Percentiles rank a stretch among this genome's conserved stretches.
phyloP scores from a whole-genome alignment of 1,140 invertebrate genomes.

The Bombus superbus region DNA sequence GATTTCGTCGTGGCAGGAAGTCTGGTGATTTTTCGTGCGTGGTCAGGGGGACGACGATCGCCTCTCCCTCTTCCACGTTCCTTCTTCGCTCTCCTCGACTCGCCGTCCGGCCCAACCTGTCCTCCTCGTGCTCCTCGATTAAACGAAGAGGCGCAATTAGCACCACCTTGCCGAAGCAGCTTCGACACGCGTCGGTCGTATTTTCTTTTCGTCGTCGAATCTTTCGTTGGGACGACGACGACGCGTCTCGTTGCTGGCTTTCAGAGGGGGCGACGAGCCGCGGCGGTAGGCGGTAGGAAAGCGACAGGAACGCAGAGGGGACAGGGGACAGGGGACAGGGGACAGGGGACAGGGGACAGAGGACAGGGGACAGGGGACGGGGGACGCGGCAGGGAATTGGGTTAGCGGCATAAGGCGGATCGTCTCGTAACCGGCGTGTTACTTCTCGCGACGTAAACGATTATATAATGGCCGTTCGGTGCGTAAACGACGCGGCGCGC shows the following conservation, averaged over 20 bases:
- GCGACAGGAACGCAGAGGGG: background rate
- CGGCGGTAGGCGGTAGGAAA: background rate
- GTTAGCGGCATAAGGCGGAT: slow-evolving; percentile 38
- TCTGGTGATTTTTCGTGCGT: slow-evolving; percentile 27
- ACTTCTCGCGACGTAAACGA: slow-evolving; percentile 27
- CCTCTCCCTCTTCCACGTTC: background rate
- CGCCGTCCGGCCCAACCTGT: background rate
- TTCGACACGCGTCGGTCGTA: too few relatives aligned
- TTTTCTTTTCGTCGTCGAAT: background rate
- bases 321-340: too few relatives aligned
- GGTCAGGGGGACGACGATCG: background rate
- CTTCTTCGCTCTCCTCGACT: background rate
- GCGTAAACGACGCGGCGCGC: slow-evolving; percentile 31
- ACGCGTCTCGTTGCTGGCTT: background rate
- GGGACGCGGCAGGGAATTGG: slow-evolving; percentile 19
- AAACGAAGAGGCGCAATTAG: background rate
- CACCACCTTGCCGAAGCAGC: too few relatives aligned
- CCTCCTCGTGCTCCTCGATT: background rate
- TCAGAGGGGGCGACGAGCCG: too few relatives aligned
- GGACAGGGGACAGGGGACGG: too few relatives aligned
- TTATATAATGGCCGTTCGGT: slow-evolving; percentile 30
- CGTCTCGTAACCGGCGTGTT: slow-evolving; percentile 37
- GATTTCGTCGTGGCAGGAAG: slow-evolving; percentile 34
- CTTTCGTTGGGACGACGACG: background rate
- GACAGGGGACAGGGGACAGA: background rate